These are phyloP conservation scores for Lucilia sericata DNA, from an alignment of 1,140 invertebrate genomes.

Conservation along the genomic window DNA sequence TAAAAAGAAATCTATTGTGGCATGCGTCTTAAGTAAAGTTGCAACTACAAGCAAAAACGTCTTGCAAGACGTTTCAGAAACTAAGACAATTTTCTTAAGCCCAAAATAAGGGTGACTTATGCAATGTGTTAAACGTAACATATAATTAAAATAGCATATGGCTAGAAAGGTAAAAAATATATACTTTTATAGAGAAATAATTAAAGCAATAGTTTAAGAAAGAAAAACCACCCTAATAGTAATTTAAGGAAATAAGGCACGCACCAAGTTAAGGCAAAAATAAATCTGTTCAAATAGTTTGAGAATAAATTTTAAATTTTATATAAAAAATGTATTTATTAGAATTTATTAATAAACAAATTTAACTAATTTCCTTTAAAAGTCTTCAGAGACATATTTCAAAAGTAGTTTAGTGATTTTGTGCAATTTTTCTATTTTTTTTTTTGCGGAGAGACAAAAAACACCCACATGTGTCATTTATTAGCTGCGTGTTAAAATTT, in stretches of 20 bases:
- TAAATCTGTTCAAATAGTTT: not conserved
- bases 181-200: not conserved
- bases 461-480: conserved; percentile 5
- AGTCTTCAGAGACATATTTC: not conserved
- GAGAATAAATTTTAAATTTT: not conserved
- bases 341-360: not conserved
- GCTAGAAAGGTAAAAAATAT: not conserved
- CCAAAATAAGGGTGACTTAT: conserved; percentile 1
- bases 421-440: not conserved
- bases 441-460: not conserved
- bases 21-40: conserved; percentile 14
- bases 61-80: not conserved
- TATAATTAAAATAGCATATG: conserved; percentile 1
- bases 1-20: not conserved
- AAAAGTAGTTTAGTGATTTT: not conserved
- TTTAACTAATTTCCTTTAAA: not conserved
- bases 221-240: not conserved
- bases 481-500: not conserved
- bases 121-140: conserved; percentile 8
- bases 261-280: not conserved
- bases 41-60: not conserved
- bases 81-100: not conserved
- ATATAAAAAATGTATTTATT: too few species aligned
- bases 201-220: not conserved
- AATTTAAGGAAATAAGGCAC: not conserved